These are phyloP conservation scores for Drosophila robusta DNA, from an alignment of 2,888 invertebrate species.

Conservation along the genomic window DNA sequence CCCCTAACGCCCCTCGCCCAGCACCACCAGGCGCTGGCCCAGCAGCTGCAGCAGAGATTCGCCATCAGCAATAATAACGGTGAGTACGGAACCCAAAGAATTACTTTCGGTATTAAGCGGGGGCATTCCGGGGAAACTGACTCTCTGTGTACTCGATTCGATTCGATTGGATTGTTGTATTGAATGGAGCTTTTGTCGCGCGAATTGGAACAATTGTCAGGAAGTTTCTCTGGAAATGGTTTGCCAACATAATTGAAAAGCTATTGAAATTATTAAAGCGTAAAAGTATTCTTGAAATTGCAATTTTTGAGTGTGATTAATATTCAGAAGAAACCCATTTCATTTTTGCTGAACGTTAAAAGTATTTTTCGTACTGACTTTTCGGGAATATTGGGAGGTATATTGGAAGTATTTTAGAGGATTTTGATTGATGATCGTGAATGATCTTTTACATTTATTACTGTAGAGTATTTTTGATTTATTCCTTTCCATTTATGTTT, in stretches of 20 bases:
- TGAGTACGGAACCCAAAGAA: conserved; percentile 67
- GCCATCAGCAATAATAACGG: conserved; percentile 85
- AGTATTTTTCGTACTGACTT: no score
- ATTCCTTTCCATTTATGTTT: no score
- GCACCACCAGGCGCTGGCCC: conserved; percentile 88
- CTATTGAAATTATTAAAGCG: neutral
- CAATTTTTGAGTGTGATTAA: no score
- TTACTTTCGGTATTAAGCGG: neutral
- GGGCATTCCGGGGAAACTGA: neutral
- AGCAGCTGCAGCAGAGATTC: conserved; percentile 88
- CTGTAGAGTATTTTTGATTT: no score
- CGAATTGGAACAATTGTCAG: conserved; percentile 5
- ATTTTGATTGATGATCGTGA: no score
- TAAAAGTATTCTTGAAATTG: neutral
- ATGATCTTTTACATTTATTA: no score
- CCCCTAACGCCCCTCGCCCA: conserved; percentile 86
- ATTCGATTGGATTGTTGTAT: conserved; percentile 12
- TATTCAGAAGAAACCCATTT: no score
- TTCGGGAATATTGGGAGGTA: no score
- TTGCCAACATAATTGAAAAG: neutral
- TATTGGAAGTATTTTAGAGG: no score
- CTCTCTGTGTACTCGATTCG: no score
- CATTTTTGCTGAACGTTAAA: no score
- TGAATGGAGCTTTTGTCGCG: neutral
- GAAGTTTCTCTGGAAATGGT: neutral